phyloP scores from a whole-genome alignment of 2,113 vertebrate species.

The Semnopithecus entellus region DNA sequence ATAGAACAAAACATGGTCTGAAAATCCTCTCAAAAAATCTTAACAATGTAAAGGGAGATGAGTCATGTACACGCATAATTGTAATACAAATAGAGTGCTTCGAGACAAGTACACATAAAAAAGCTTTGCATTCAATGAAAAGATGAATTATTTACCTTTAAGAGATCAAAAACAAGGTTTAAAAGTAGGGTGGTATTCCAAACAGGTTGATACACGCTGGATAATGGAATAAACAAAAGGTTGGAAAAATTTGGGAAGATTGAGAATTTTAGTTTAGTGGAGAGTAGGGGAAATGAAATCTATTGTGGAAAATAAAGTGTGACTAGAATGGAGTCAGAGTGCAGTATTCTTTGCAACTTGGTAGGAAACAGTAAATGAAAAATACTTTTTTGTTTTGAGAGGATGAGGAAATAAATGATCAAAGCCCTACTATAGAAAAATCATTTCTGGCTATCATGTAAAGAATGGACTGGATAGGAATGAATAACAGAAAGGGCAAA shows the following conservation, averaged over 20 bases:
- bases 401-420: not conserved
- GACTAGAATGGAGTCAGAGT: not conserved
- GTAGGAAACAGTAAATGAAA: not conserved
- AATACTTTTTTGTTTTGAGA: not conserved
- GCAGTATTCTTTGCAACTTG: not conserved
- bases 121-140: not conserved
- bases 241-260: not conserved
- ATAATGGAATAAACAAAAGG: not conserved
- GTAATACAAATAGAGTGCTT: not conserved
- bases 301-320: not conserved
- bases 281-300: not conserved
- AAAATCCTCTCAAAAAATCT: constrained; percentile 12
- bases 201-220: not conserved
- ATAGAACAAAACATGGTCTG: not conserved
- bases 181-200: not conserved
- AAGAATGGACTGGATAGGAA: not conserved
- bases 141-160: not conserved
- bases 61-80: not conserved
- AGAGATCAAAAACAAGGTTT: not conserved
- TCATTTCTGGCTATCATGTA: constrained; percentile 16
- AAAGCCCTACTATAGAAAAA: not conserved
- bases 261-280: not conserved
- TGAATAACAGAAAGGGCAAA: constrained; percentile 25
- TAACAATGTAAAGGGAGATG: not conserved
- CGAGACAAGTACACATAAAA: not conserved